Base-by-base conservation (phyloP, 2,113 vertebrate genomes). In the Bos javanicus region DNA sequence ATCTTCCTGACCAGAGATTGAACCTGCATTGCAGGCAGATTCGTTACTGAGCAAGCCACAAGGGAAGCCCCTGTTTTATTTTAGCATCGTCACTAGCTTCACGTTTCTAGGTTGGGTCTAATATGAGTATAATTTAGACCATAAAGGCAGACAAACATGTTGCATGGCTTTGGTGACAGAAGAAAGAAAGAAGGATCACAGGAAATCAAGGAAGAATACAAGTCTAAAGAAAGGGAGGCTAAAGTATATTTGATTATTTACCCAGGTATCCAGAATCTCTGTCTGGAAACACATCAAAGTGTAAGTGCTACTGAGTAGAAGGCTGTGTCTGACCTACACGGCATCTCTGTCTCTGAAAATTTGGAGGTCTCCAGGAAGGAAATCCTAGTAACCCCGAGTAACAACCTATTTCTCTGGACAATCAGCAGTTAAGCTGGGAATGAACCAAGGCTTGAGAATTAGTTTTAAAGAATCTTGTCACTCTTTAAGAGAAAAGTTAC, bases 381-480 rank as follows among this genome's bases (percentile, higher is more conserved):
- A 96, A 57, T 0, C 3, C 3, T 43, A 87, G 23, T 16, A 93
- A 93, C 48, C 21, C 19, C 33, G 59, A 74, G 19, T 39, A 90
- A 85, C 21, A 62, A 33, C 11, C 30, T 7, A 57, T 25, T 54
- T 39, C 26, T 43, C 12, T 57, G 86, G n/a, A 93, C n/a, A 67
- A 48, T 33, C 16, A 80, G 39, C 13, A 15, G 89, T 96, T 91
- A 96, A 97, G 59, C 14, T 86, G 46, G 19, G 92, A 89, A 91
- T 11, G 46, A 84, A 57, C 26, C 26, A 57, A 90, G 19, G 33
- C 90, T 82, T 96, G 13, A 71, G 36, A n/a, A 46, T 94, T 36
- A n/a, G 39, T 87, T 95, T 89, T 93, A 88, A 86, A 96, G 62
- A 90, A 86, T 74, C 60, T 14, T 93, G 80, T 54, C 88, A 74